These are phyloP conservation scores for Aporrectodea caliginosa DNA, from an alignment of 1,140 invertebrate species.

Conservation along the genomic window DNA sequence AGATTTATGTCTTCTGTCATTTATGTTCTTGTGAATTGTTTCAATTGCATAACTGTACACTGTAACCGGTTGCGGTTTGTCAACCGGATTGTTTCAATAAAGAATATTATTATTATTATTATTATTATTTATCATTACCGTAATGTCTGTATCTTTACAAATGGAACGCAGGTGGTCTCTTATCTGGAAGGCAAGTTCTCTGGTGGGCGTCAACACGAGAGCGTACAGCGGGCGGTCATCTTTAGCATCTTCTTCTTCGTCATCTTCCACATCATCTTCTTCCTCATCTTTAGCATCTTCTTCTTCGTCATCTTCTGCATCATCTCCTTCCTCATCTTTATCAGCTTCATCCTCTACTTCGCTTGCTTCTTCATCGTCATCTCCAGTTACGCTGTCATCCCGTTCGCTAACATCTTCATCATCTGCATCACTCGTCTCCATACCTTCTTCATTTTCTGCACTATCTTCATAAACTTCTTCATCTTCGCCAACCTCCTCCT, in stretches of 20 bases:
- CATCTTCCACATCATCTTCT: constrained; percentile 44
- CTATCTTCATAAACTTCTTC: constrained; percentile 34
- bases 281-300: constrained; percentile 53
- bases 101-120: too few relatives aligned
- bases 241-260: constrained; percentile 56
- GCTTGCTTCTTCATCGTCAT: constrained; percentile 42
- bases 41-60: too few relatives aligned
- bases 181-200: constrained; percentile 92
- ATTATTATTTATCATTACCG: too few relatives aligned
- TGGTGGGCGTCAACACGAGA: constrained; percentile 85
- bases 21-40: too few relatives aligned
- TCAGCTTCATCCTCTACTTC: constrained; percentile 56
- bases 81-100: too few relatives aligned
- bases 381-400: constrained; percentile 54
- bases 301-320: constrained; percentile 45
- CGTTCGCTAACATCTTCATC: constrained; percentile 46
- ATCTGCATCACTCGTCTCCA: constrained; percentile 33
- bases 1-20: too few relatives aligned
- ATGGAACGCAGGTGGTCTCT: constrained; percentile 75
- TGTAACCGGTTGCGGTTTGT: too few relatives aligned
- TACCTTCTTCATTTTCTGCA: constrained; percentile 35
- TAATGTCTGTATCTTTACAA: constrained; percentile 75
- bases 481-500: constrained; percentile 39
- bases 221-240: constrained; percentile 57
- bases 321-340: constrained; percentile 37